phyloP scores from a whole-genome alignment of 2,888 invertebrate species.

The Dolichopus griseipennis region DNA sequence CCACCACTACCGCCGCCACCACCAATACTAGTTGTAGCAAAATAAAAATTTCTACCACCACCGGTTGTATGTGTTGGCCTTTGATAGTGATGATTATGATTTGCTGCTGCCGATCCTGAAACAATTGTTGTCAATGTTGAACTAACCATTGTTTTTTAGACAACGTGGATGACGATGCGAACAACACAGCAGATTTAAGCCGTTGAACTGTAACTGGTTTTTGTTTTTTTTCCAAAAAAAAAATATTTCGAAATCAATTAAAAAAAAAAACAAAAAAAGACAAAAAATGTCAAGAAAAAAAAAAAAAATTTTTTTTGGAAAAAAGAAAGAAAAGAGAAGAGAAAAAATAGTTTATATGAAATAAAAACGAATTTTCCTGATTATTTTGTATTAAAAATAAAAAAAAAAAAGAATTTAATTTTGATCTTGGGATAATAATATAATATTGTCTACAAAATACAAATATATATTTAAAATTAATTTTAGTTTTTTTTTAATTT shows the following conservation, averaged over 20 bases:
- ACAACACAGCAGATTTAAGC: slow-evolving; percentile 22
- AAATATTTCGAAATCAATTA: background rate
- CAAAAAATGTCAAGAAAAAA: too few species aligned
- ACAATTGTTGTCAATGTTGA: slow-evolving; percentile 44
- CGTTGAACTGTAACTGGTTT: slow-evolving; percentile 33
- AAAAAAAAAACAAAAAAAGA: background rate
- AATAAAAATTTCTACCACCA: slow-evolving; percentile 24
- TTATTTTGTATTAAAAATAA: too few species aligned
- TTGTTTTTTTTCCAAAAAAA: background rate
- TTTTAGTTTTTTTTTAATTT: too few species aligned
- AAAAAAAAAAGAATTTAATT: too few species aligned
- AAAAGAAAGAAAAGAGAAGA: background rate
- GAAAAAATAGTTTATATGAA: background rate
- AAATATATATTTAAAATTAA: too few species aligned
- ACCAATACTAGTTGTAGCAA: slow-evolving; percentile 15
- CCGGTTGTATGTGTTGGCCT: slow-evolving; percentile 23
- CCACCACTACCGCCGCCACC: slow-evolving; percentile 13
- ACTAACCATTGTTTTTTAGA: slow-evolving; percentile 41
- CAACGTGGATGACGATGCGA: too few species aligned
- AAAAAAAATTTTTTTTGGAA: too few species aligned
- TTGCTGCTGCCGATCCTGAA: slow-evolving; percentile 29
- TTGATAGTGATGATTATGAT: slow-evolving; percentile 26
- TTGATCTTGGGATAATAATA: too few species aligned
- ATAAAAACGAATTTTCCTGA: too few species aligned
- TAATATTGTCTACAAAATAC: too few species aligned